phyloP scores from a whole-genome alignment of 2,888 invertebrate genomes.

The Leptopterna dolabrata region DNA sequence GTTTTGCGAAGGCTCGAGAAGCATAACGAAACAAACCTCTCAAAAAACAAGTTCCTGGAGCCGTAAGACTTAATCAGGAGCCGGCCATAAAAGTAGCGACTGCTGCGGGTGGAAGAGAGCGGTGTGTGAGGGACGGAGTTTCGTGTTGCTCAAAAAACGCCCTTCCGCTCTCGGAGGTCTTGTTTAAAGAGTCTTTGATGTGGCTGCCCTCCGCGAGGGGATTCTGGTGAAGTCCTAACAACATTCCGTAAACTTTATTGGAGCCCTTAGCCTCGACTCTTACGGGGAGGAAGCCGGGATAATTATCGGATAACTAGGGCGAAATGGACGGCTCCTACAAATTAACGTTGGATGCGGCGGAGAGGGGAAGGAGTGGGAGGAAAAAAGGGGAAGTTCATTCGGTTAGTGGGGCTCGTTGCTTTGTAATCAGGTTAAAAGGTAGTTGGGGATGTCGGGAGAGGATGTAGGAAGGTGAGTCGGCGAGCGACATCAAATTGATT shows the following conservation, averaged over 20 bases:
- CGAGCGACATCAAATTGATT: background rate
- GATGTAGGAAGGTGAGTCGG: background rate
- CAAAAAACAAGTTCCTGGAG: background rate
- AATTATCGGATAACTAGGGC: conserved; percentile 38
- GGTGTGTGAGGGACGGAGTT: background rate
- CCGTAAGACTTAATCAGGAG: background rate
- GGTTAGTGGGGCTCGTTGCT: conserved; percentile 25
- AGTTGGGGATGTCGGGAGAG: background rate
- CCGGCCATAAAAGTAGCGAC: background rate
- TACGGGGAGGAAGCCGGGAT: background rate
- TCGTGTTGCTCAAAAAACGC: conserved; percentile 15
- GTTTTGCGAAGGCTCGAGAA: background rate
- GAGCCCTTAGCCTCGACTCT: background rate
- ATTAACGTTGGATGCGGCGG: too few species aligned
- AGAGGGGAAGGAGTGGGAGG: background rate
- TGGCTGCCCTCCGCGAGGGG: background rate
- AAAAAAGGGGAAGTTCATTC: conserved; percentile 24
- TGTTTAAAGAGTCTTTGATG: conserved; percentile 34
- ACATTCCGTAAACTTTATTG: conserved; percentile 38
- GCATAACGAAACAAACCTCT: conserved; percentile 3
- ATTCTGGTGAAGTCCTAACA: background rate
- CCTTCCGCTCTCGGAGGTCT: background rate
- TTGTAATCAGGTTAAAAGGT: conserved; percentile 31
- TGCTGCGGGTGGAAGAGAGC: too few species aligned
- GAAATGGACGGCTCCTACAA: conserved; percentile 20